phyloP scores from a whole-genome alignment of 1,140 invertebrate species.

The Euwallacea similis region DNA sequence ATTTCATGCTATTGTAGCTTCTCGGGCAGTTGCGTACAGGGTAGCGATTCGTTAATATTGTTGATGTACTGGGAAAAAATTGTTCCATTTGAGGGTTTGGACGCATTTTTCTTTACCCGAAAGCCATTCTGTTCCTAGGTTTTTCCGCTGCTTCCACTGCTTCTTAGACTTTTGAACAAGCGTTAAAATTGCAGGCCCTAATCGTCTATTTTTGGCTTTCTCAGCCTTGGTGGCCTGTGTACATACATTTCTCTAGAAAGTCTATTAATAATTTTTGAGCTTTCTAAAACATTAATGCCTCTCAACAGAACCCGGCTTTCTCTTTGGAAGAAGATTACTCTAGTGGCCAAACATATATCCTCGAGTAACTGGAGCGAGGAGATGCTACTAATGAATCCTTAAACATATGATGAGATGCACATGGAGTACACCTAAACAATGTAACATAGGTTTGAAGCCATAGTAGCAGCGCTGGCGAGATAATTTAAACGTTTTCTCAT shows the following conservation, averaged over 20 bases:
- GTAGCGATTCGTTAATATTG: too few relatives aligned
- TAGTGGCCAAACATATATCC: conserved; percentile 44
- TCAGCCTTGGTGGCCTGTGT: conserved; percentile 46
- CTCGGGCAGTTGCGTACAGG: too few relatives aligned
- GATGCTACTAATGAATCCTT: conserved; percentile 14
- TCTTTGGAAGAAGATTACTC: conserved; percentile 28
- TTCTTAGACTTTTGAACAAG: conserved; percentile 42
- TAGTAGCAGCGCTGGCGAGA: background rate
- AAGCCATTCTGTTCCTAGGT: conserved; percentile 42
- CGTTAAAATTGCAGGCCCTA: conserved; percentile 42
- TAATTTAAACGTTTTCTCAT: too few relatives aligned
- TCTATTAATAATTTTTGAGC: conserved; percentile 34
- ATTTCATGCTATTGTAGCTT: too few relatives aligned
- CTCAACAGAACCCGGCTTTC: conserved; percentile 34
- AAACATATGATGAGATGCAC: conserved; percentile 17
- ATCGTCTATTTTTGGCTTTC: conserved; percentile 44
- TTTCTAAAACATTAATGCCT: conserved; percentile 14
- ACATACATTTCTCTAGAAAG: background rate
- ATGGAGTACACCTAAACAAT: conserved; percentile 1
- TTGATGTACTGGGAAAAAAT: too few relatives aligned
- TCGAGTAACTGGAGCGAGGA: conserved; percentile 23
- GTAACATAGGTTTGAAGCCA: conserved; percentile 8
- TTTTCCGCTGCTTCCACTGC: conserved; percentile 44
- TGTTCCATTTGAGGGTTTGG: conserved; percentile 19
- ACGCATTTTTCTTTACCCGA: conserved; percentile 46